These are phyloP conservation scores for Tamias sibiricus DNA, from an alignment of 2,113 vertebrate genomes.

Conservation along the genomic window DNA sequence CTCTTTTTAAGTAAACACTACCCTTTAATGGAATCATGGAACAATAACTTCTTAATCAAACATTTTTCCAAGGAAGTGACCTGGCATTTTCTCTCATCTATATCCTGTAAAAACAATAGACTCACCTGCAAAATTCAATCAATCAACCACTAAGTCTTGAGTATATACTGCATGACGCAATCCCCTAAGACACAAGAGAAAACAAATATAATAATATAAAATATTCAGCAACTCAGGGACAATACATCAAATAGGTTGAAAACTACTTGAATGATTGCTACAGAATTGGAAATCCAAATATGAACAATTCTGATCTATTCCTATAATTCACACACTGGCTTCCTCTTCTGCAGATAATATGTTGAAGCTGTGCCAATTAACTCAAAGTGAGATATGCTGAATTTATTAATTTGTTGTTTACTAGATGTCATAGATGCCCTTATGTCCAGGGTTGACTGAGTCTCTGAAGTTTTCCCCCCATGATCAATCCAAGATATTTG, in stretches of 20 bases:
- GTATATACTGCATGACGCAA: background rate
- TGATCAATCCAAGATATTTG: background rate
- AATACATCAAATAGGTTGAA: background rate
- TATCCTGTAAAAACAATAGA: background rate
- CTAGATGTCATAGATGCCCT: background rate
- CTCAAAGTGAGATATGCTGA: background rate
- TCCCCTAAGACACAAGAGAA: background rate
- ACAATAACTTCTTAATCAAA: slow-evolving; percentile 6
- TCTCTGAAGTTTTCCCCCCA: background rate
- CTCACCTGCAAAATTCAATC: background rate
- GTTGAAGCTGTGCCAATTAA: background rate
- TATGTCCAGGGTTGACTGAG: background rate
- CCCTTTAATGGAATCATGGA: background rate
- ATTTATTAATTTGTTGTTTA: background rate
- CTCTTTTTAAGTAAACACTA: slow-evolving; percentile 22
- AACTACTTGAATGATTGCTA: background rate
- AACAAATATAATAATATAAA: background rate
- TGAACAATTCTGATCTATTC: background rate
- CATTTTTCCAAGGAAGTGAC: slow-evolving; percentile 19
- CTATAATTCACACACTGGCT: background rate
- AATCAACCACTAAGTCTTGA: slow-evolving; percentile 34
- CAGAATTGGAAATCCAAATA: background rate
- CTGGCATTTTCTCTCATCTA: background rate
- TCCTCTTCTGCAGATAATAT: background rate
- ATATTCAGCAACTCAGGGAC: background rate